phyloP scores from a whole-genome alignment of 2,888 invertebrate genomes.

The Tortrix viridana region DNA sequence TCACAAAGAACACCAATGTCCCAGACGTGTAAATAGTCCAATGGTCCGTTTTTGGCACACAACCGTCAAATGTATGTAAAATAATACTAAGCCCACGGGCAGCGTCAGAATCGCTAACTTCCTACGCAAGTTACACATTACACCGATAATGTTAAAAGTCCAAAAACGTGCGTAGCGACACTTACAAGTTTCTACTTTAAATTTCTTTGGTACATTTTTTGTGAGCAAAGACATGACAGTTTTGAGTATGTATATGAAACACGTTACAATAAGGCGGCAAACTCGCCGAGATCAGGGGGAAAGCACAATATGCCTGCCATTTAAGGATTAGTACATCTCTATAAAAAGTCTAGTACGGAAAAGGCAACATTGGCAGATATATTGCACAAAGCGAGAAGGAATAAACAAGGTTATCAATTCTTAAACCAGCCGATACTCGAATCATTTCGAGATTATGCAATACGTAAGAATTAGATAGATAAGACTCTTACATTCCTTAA shows the following conservation, averaged over 20 bases:
- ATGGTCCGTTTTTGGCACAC: constrained; percentile 81
- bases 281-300: background rate
- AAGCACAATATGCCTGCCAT: background rate
- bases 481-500: no score
- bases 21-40: constrained; percentile 22
- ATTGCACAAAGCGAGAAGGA: no score
- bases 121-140: constrained; percentile 25
- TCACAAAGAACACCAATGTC: constrained; percentile 13
- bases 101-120: constrained; percentile 10
- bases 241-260: constrained; percentile 58
- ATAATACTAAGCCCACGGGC: constrained; percentile 62
- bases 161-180: constrained; percentile 51
- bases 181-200: constrained; percentile 57
- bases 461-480: no score
- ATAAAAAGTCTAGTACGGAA: background rate
- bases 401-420: no score
- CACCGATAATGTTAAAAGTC: constrained; percentile 33
- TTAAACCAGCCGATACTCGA: no score
- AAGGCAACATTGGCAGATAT: background rate
- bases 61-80: constrained; percentile 61
- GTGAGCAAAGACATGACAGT: constrained; percentile 76
- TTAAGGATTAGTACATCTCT: background rate
- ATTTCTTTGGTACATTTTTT: constrained; percentile 78
- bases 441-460: no score
- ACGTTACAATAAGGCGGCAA: constrained; percentile 9